Conservation (phyloP, 2,797 vertebrate species). For the Macropodus opercularis region DNA sequence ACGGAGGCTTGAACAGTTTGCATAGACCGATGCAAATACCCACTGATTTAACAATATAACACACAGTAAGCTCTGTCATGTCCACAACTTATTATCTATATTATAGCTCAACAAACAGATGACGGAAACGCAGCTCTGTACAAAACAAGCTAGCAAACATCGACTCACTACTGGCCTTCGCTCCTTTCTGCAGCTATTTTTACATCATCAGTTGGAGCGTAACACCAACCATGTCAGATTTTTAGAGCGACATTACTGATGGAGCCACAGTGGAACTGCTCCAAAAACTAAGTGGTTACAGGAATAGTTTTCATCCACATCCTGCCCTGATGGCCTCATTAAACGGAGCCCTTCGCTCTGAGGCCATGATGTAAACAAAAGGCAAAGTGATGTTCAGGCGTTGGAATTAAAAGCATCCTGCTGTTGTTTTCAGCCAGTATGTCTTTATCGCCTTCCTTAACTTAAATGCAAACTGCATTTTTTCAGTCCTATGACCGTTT, state of each 20-base stretch:
- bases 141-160: slow-evolving; percentile 19
- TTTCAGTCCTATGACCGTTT: too few species aligned
- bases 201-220: slow-evolving; percentile 8
- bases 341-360: slow-evolving; percentile 42
- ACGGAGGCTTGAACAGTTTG: slow-evolving; percentile 28
- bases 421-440: slow-evolving; percentile 20
- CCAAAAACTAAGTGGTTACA: slow-evolving; percentile 69
- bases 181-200: slow-evolving; percentile 3
- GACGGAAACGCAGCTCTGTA: slow-evolving; percentile 21
- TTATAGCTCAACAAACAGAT: slow-evolving; percentile 22
- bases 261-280: slow-evolving; percentile 54
- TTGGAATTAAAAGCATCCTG: slow-evolving; percentile 32
- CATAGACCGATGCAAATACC: slow-evolving; percentile 36
- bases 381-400: slow-evolving; percentile 45
- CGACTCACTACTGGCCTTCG: not conserved
- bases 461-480: too few species aligned
- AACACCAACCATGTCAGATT: slow-evolving; percentile 12
- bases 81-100: slow-evolving; percentile 32
- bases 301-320: slow-evolving; percentile 63
- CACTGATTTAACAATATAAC: slow-evolving; percentile 32
- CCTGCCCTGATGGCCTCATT: slow-evolving; percentile 42
- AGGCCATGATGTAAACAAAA: slow-evolving; percentile 61
- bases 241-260: slow-evolving; percentile 36
- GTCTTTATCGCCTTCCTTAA: too few species aligned
- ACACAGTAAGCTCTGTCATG: slow-evolving; percentile 32